Evolutionary conservation across 2,888 invertebrate genomes (phyloP).

Genomic region (Anaspis maculata): DNA sequence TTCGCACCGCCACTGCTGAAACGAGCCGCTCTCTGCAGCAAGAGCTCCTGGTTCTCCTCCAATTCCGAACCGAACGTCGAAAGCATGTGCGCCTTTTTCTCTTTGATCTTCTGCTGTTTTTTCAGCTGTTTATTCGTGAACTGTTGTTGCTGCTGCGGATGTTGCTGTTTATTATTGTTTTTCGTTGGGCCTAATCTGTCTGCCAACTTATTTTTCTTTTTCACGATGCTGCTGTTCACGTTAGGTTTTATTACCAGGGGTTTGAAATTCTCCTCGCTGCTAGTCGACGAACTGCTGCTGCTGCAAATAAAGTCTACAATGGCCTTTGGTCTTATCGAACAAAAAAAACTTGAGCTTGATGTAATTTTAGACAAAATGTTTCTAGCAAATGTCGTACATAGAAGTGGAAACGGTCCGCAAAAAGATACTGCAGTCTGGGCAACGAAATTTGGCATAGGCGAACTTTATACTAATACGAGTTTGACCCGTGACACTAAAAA

Average conservation of each 20-base stretch:
- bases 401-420: conserved; percentile 15
- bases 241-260: conserved; percentile 26
- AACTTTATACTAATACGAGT: too few species aligned
- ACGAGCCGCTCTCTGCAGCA: conserved; percentile 84
- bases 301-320: too few species aligned
- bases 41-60: conserved; percentile 67
- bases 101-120: conserved; percentile 46
- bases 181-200: conserved; percentile 49
- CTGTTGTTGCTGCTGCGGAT: conserved; percentile 18
- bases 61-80: conserved; percentile 55
- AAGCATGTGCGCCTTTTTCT: conserved; percentile 56
- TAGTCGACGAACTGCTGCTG: conserved; percentile 46
- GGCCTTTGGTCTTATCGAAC: too few species aligned
- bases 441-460: too few species aligned
- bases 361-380: too few species aligned
- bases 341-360: too few species aligned
- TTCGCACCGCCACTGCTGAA: conserved; percentile 48
- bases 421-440: too few species aligned
- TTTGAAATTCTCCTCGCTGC: conserved; percentile 47
- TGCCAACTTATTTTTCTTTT: conserved; percentile 46
- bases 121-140: conserved; percentile 43
- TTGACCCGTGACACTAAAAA: too few species aligned
- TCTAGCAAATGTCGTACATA: too few species aligned
- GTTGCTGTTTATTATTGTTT: conserved; percentile 28
- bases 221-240: conserved; percentile 38